Percentiles rank a stretch among this genome's conserved stretches.
phyloP scores from a whole-genome alignment of 1,140 invertebrate genomes.

The Teleopsis dalmanni region DNA sequence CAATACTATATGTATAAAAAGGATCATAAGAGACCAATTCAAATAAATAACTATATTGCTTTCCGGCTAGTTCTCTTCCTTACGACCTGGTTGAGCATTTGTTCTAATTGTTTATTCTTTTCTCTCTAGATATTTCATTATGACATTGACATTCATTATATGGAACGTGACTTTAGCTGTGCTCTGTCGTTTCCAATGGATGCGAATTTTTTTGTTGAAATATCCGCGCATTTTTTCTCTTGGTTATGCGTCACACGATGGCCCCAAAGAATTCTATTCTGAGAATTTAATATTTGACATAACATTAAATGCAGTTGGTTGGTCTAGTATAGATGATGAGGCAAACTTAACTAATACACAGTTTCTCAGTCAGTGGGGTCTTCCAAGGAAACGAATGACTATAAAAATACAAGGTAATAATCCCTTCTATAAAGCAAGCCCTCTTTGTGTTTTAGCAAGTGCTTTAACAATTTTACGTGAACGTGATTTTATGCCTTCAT shows the following conservation, averaged over 20 bases:
- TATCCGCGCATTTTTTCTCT: constrained; percentile 63
- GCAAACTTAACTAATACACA: neutral
- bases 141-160: neutral
- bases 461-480: constrained; percentile 69
- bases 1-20: neutral
- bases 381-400: constrained; percentile 56
- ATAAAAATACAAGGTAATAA: constrained; percentile 55
- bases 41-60: constrained; percentile 2
- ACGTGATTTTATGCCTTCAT: constrained; percentile 14
- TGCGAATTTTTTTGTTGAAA: constrained; percentile 55
- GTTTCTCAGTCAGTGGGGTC: constrained; percentile 47
- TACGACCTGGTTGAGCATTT: neutral
- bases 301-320: constrained; percentile 65
- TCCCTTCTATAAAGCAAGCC: too few species aligned
- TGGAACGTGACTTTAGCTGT: constrained; percentile 49
- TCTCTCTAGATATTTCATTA: neutral
- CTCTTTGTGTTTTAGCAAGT: constrained; percentile 73
- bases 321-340: constrained; percentile 46
- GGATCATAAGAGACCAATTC: constrained; percentile 2
- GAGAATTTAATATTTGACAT: constrained; percentile 55
- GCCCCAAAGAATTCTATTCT: constrained; percentile 54
- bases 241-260: constrained; percentile 57
- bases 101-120: neutral
- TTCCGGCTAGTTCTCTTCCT: constrained; percentile 1
- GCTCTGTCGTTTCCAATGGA: constrained; percentile 55